Evolutionary conservation across 2,888 invertebrate genomes (phyloP).

Genomic region (Harmothoe impar): DNA sequence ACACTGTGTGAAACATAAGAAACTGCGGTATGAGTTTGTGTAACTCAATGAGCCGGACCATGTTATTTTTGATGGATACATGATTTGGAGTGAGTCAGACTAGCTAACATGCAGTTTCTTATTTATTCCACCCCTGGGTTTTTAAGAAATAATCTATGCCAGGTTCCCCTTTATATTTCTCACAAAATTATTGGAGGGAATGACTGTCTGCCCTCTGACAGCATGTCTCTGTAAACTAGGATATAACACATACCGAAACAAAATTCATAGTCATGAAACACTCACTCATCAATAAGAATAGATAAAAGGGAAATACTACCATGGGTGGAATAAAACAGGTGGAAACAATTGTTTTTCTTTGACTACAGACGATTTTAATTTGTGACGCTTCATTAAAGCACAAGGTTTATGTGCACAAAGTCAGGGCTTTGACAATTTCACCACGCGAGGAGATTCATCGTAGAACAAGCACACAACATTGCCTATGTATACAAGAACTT

Average conservation of each 20-base stretch:
- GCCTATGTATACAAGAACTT: constrained; percentile 53
- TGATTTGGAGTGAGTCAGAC: too few relatives aligned
- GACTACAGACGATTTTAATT: not conserved
- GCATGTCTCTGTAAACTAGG: too few relatives aligned
- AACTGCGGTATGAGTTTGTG: too few relatives aligned
- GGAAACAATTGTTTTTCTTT: not conserved
- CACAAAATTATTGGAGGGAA: too few relatives aligned
- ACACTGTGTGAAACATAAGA: not conserved
- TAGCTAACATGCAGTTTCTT: not conserved
- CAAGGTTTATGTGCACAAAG: not conserved
- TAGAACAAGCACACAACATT: constrained; percentile 20
- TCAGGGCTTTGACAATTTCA: not conserved
- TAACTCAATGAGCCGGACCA: too few relatives aligned
- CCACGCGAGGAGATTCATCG: not conserved
- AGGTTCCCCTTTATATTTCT: too few relatives aligned
- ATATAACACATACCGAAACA: too few relatives aligned
- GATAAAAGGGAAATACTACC: too few relatives aligned
- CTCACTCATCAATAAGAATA: too few relatives aligned
- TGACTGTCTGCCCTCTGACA: too few relatives aligned
- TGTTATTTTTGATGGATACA: too few relatives aligned
- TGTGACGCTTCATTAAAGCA: not conserved
- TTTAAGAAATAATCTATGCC: not conserved
- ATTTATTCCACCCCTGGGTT: not conserved
- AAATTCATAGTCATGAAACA: too few relatives aligned
- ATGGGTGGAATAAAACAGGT: not conserved